These are phyloP conservation scores for Hirtodrosophila cameraria DNA, from an alignment of 2,888 invertebrate genomes.

Conservation along the genomic window DNA sequence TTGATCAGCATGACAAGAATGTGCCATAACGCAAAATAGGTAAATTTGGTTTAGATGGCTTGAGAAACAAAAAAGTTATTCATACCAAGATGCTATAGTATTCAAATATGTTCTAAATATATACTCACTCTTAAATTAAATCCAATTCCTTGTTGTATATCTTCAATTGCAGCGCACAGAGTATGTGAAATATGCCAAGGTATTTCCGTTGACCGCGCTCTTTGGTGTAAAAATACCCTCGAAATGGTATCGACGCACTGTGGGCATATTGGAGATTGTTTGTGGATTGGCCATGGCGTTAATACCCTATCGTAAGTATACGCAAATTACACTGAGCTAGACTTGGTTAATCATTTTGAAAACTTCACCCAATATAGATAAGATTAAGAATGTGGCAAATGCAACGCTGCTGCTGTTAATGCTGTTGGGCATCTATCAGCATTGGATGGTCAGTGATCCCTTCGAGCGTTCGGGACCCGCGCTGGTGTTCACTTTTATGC, in stretches of 20 bases:
- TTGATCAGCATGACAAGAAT: no score
- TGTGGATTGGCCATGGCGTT: conserved; percentile 93
- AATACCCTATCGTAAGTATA: conserved; percentile 91
- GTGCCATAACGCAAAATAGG: no score
- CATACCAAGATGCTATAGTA: no score
- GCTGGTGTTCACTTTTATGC: conserved; percentile 96
- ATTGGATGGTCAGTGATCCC: conserved; percentile 95
- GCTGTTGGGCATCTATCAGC: conserved; percentile 95
- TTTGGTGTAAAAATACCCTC: conserved; percentile 95
- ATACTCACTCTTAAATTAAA: neutral
- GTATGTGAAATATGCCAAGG: conserved; percentile 98
- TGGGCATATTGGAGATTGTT: conserved; percentile 93
- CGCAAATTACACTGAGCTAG: neutral
- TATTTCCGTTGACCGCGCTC: conserved; percentile 92
- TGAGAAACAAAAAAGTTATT: no score
- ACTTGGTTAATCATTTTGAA: neutral
- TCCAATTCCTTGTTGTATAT: conserved; percentile 1
- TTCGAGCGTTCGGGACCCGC: conserved; percentile 96
- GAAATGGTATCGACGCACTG: conserved; percentile 94
- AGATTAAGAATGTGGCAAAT: conserved; percentile 95
- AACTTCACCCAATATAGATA: no score
- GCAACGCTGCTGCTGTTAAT: conserved; percentile 92
- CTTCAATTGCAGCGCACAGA: conserved; percentile 90
- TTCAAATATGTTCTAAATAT: neutral
- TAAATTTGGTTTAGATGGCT: no score